These are phyloP conservation scores for Erythrocercus mccallii DNA, from an alignment of 2,113 vertebrate species.

Conservation along the genomic window DNA sequence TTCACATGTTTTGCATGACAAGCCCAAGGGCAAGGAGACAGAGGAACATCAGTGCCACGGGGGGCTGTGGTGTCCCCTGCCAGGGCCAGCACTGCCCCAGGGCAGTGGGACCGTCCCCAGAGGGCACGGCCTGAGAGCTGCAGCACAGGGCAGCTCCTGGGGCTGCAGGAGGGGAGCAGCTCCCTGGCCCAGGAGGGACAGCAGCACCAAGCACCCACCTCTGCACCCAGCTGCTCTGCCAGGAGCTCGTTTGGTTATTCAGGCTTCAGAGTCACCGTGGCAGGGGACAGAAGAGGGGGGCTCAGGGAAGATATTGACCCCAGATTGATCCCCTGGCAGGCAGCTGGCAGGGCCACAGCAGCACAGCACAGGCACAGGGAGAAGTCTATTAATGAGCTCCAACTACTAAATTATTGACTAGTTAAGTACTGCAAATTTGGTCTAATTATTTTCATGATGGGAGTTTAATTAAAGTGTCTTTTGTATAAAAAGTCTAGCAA, in stretches of 20 bases:
- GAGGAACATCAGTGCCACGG: accelerated
- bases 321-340: constrained; percentile 24
- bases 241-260: accelerated
- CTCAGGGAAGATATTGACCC: constrained; percentile 13
- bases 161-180: background rate
- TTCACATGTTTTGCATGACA: accelerated
- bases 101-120: too few relatives aligned
- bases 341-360: background rate
- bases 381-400: constrained; percentile 70
- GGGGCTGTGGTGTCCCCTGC: background rate
- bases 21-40: background rate
- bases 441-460: constrained; percentile 69
- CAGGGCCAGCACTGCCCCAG: accelerated
- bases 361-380: constrained; percentile 30
- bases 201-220: background rate
- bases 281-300: background rate
- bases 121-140: too few relatives aligned
- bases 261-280: background rate
- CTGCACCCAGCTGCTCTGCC: background rate
- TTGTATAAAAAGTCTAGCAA: background rate
- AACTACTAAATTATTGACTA: constrained; percentile 71
- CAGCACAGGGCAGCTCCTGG: background rate
- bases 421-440: constrained; percentile 64
- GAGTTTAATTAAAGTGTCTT: constrained; percentile 73
- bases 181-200: too few relatives aligned